These are phyloP conservation scores for Ephydatia muelleri DNA, from an alignment of 37 sponge, comb jelly and placozoan genomes.

Conservation along the genomic window DNA sequence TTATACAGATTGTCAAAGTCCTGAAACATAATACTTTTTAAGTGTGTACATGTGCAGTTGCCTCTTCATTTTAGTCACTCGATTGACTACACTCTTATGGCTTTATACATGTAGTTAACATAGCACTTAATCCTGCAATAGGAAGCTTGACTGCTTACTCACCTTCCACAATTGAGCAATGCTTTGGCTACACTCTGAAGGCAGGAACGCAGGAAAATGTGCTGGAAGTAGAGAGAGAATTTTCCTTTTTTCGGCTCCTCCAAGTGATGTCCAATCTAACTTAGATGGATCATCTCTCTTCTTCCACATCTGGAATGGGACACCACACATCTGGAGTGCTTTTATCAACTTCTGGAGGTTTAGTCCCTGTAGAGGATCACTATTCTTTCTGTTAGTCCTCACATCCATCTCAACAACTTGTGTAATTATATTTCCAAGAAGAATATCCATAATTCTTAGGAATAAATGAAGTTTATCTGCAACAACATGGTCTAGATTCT, in stretches of 20 bases:
- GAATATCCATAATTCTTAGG: background rate
- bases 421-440: background rate
- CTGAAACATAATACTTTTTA: background rate
- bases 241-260: too few relatives aligned
- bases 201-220: background rate
- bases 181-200: background rate
- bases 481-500: background rate
- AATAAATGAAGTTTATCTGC: background rate
- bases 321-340: background rate
- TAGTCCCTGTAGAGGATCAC: background rate
- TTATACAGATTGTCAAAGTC: background rate
- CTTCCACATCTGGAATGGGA: too few relatives aligned
- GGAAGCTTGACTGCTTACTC: background rate
- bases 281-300: too few relatives aligned
- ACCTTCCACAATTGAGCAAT: background rate
- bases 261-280: too few relatives aligned
- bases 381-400: background rate
- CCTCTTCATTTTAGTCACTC: too few relatives aligned
- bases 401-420: background rate
- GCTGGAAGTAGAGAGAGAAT: background rate
- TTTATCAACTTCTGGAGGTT: background rate
- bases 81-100: too few relatives aligned
- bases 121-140: too few relatives aligned
- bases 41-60: too few relatives aligned
- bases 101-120: too few relatives aligned